These are phyloP conservation scores for Scleropages formosus DNA, from an alignment of 2,797 vertebrate species.

Conservation along the genomic window DNA sequence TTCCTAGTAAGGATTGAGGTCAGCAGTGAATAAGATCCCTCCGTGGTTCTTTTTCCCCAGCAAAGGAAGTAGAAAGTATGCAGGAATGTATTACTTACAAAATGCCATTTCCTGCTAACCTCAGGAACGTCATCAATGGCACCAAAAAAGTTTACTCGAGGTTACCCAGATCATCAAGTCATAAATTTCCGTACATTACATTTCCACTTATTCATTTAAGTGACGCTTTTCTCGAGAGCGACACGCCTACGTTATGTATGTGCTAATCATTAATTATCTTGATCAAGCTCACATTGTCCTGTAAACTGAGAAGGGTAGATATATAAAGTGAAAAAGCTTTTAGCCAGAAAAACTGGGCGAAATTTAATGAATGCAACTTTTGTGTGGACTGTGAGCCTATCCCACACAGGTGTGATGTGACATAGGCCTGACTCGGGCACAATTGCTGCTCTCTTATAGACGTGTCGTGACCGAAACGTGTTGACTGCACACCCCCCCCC, in stretches of 20 bases:
- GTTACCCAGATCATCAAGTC: too few relatives aligned
- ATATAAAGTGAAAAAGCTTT: not conserved
- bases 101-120: not conserved
- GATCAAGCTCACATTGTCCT: not conserved
- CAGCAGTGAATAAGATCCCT: slow-evolving; percentile 40
- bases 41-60: slow-evolving; percentile 44
- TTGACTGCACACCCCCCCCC: too few relatives aligned
- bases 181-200: too few relatives aligned
- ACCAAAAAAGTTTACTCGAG: not conserved
- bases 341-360: not conserved
- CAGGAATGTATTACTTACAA: not conserved
- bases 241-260: too few relatives aligned
- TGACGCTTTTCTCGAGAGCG: too few relatives aligned
- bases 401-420: slow-evolving; percentile 13
- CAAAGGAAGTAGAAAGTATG: slow-evolving; percentile 29
- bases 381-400: not conserved
- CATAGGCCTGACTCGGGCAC: too few relatives aligned
- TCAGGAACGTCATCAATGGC: not conserved
- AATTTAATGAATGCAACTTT: slow-evolving; percentile 1
- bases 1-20: slow-evolving; percentile 36
- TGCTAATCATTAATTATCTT: not conserved
- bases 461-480: slow-evolving; percentile 5
- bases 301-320: not conserved
- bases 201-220: too few relatives aligned
- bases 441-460: slow-evolving; percentile 17